These are phyloP conservation scores for Drosophila tropicalis DNA, from an alignment of 1,140 invertebrate species.

Conservation along the genomic window DNA sequence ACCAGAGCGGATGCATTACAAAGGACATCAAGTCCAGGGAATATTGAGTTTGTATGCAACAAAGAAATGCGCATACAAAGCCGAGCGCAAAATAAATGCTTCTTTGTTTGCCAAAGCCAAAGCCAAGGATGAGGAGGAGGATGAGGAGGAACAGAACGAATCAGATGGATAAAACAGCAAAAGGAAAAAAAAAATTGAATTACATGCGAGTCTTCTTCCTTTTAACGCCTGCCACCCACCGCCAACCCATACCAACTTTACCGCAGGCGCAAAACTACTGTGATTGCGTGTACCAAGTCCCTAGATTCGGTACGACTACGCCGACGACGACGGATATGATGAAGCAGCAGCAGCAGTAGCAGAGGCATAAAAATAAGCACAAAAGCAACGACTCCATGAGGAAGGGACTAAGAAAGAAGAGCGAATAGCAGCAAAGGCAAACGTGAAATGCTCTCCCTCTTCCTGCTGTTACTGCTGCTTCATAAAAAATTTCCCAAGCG, in stretches of 20 bases:
- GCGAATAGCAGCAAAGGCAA: constrained; percentile 34
- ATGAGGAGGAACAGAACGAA: too few species aligned
- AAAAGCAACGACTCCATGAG: constrained; percentile 54
- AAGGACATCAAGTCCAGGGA: constrained; percentile 73
- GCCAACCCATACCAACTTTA: constrained; percentile 35
- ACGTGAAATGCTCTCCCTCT: constrained; percentile 48
- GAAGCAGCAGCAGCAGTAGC: constrained; percentile 44
- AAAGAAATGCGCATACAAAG: constrained; percentile 79
- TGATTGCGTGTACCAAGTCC: constrained; percentile 57
- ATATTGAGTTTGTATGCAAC: constrained; percentile 79
- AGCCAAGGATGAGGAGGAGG: constrained; percentile 9
- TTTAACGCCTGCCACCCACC: constrained; percentile 25
- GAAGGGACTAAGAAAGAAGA: constrained; percentile 4
- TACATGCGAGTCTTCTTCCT: constrained; percentile 68
- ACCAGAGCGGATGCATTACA: constrained; percentile 77
- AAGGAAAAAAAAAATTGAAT: constrained; percentile 70
- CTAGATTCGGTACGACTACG: constrained; percentile 35
- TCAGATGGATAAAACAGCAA: neutral
- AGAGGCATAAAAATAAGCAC: constrained; percentile 70
- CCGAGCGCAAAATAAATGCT: constrained; percentile 78
- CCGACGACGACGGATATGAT: constrained; percentile 60
- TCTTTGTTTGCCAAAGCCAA: constrained; percentile 60
- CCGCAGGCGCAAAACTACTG: constrained; percentile 78
- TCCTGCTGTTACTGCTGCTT: constrained; percentile 33
- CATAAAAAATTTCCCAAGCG: constrained; percentile 81